Conservation (phyloP, 2,888 invertebrate species). For the Brenthis hecate region DNA sequence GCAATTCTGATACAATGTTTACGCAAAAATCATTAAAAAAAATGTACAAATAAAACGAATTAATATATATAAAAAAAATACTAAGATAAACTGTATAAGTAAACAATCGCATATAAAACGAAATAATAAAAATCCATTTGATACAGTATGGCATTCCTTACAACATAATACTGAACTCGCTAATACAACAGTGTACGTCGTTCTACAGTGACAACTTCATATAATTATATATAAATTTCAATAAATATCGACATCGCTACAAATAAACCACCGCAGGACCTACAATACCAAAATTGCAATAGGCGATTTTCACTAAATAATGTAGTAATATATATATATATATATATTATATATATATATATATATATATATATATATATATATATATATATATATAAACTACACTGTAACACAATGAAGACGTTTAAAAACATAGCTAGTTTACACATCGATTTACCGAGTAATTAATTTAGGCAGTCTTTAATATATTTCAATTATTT, state of each 20-base stretch:
- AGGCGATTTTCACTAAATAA: conserved; percentile 36
- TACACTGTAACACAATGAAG: conserved; percentile 46
- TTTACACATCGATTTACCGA: conserved; percentile 69
- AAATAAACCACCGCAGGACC: conserved; percentile 35
- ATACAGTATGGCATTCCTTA: conserved; percentile 77
- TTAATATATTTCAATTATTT: conserved; percentile 75
- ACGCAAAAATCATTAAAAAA: conserved; percentile 64
- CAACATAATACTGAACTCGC: conserved; percentile 79
- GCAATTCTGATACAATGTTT: conserved; percentile 67
- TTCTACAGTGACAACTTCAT: conserved; percentile 47
- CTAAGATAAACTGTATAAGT: conserved; percentile 61
- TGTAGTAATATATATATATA: conserved; percentile 28
- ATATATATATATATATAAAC: too few relatives aligned
- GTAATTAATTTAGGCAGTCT: conserved; percentile 81
- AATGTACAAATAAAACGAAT: conserved; percentile 69
- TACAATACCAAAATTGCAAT: conserved; percentile 36
- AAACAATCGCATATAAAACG: conserved; percentile 65
- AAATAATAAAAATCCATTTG: conserved; percentile 70
- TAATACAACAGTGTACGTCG: conserved; percentile 79
- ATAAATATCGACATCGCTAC: conserved; percentile 47
- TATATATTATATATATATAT: too few relatives aligned
- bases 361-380: too few relatives aligned
- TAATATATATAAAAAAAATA: conserved; percentile 55
- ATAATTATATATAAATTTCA: conserved; percentile 37
- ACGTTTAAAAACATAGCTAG: conserved; percentile 59